Evolutionary conservation across 2,113 vertebrate genomes (phyloP).

Genomic region (Mormoops blainvillei): DNA sequence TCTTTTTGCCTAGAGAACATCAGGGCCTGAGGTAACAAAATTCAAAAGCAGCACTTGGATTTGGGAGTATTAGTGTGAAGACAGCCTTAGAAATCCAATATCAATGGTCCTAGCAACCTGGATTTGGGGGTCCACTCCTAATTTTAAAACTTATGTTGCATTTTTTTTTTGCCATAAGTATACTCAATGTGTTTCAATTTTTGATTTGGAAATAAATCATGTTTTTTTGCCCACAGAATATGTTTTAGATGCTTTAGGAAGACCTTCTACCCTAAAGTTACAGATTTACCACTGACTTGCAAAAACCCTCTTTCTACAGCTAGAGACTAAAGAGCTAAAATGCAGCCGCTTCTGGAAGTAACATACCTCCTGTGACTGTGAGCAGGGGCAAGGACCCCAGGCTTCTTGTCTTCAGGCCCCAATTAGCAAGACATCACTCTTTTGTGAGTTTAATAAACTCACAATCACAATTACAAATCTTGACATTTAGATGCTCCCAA

Average conservation of each 20-base stretch:
- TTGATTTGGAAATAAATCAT: neutral
- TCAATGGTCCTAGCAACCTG: neutral
- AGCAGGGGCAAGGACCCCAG: conserved; percentile 65
- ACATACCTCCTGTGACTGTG: neutral
- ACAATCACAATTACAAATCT: conserved; percentile 81
- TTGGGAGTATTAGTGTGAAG: neutral
- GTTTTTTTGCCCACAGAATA: neutral
- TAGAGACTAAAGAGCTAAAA: neutral
- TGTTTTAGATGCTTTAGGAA: neutral
- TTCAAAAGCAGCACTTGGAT: neutral
- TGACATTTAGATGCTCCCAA: conserved; percentile 78
- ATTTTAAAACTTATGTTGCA: neutral
- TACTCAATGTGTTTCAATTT: neutral
- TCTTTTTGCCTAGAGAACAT: neutral
- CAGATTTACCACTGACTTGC: neutral
- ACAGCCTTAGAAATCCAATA: neutral
- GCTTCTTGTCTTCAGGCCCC: conserved; percentile 71
- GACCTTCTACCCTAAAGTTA: neutral
- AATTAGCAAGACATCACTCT: conserved; percentile 69
- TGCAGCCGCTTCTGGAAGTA: neutral
- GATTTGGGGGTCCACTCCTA: neutral
- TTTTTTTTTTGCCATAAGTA: neutral
- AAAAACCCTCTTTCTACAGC: neutral
- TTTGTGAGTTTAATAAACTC: conserved; percentile 72
- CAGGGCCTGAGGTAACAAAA: neutral